Conservation (phyloP, 1,140 invertebrate genomes). For the Lerema accius region DNA sequence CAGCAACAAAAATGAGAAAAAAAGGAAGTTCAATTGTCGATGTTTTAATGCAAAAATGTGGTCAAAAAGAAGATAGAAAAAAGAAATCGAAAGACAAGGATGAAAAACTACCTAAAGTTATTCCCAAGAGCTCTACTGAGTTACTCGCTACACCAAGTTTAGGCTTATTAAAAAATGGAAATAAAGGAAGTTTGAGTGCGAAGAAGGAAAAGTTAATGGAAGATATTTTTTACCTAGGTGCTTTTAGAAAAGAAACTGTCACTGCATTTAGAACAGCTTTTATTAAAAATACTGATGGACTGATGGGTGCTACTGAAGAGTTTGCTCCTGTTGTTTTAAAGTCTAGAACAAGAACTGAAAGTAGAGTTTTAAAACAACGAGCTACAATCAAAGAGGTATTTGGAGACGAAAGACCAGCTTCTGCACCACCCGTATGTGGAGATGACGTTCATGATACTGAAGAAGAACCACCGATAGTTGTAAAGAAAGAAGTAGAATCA, state of each 20-base stretch:
- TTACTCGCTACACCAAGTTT: slow-evolving; percentile 85
- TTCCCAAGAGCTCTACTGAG: slow-evolving; percentile 83
- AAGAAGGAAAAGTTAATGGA: slow-evolving; percentile 81
- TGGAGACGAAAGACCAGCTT: slow-evolving; percentile 83
- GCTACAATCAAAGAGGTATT: slow-evolving; percentile 92
- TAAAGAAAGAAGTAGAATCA: slow-evolving; percentile 66
- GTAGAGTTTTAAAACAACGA: slow-evolving; percentile 88
- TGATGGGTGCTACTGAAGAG: slow-evolving; percentile 82
- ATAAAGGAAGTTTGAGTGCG: slow-evolving; percentile 78
- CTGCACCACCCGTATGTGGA: slow-evolving; percentile 81
- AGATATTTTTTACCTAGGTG: slow-evolving; percentile 85
- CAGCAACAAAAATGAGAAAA: slow-evolving; percentile 79
- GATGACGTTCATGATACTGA: slow-evolving; percentile 65
- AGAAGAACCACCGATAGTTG: slow-evolving; percentile 46
- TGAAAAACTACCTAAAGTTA: slow-evolving; percentile 76
- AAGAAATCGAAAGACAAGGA: slow-evolving; percentile 83
- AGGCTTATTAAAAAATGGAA: slow-evolving; percentile 75
- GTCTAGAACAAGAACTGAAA: slow-evolving; percentile 89
- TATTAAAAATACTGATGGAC: slow-evolving; percentile 84
- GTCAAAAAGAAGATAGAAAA: slow-evolving; percentile 83
- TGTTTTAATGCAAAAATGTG: slow-evolving; percentile 85
- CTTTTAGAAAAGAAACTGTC: slow-evolving; percentile 88
- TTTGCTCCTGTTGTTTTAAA: slow-evolving; percentile 89
- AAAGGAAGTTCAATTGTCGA: slow-evolving; percentile 86
- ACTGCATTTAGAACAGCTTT: slow-evolving; percentile 87